Percentiles rank a stretch among this genome's conserved stretches.
phyloP scores from a whole-genome alignment of 1,140 invertebrate species.

The Drosophila kanapiae region DNA sequence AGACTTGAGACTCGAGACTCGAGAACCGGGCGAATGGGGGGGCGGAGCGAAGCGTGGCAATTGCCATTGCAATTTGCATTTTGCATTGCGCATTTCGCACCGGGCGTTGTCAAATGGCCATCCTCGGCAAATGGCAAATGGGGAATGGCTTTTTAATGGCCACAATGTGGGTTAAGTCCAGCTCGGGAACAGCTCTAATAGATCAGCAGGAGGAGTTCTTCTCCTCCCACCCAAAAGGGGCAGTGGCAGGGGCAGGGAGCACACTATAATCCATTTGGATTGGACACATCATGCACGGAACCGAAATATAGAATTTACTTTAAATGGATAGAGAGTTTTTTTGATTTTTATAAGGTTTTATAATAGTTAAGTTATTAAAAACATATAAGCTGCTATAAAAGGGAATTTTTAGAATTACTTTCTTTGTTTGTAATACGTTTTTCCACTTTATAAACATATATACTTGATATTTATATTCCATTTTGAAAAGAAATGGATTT shows the following conservation, averaged over 20 bases:
- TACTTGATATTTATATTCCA: no score
- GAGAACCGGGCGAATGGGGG: neutral
- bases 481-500: no score
- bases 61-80: constrained; percentile 64
- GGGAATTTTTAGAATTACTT: no score
- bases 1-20: neutral
- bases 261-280: constrained; percentile 26
- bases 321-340: no score
- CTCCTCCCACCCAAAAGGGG: neutral
- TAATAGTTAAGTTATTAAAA: neutral
- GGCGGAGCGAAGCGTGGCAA: constrained; percentile 38
- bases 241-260: neutral
- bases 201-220: constrained; percentile 18
- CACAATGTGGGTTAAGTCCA: constrained; percentile 70
- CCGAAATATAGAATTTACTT: neutral
- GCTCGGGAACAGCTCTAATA: constrained; percentile 58
- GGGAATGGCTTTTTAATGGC: constrained; percentile 63
- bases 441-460: no score
- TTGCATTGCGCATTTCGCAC: constrained; percentile 70
- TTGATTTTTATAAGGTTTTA: neutral
- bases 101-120: constrained; percentile 73
- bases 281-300: constrained; percentile 15
- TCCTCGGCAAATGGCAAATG: constrained; percentile 24
- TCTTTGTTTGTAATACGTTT: no score
- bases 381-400: neutral